A percentile compares a stretch with the other conserved stretches of the same genome.
phyloP scores from a whole-genome alignment of 2,797 vertebrate species.

The Thalassophryne amazonica region DNA sequence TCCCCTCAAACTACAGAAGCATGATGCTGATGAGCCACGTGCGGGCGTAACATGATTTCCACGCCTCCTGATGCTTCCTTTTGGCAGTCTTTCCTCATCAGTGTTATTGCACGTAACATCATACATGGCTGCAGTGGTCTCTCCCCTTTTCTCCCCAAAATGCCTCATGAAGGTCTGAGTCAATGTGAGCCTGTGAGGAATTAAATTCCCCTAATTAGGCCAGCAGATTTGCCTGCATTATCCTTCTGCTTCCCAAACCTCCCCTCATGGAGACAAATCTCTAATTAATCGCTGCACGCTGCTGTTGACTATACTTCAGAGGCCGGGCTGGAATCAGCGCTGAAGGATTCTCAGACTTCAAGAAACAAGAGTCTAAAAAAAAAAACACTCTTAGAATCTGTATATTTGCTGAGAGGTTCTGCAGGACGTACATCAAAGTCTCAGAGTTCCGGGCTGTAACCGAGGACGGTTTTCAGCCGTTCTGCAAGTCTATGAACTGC shows the following conservation, averaged over 20 bases:
- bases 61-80: constrained; percentile 7
- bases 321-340: constrained; percentile 39
- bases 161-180: constrained; percentile 65
- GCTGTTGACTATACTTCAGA: constrained; percentile 69
- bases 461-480: constrained; percentile 13
- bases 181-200: constrained; percentile 69
- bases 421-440: constrained; percentile 41
- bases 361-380: constrained; percentile 49
- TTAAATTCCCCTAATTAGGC: constrained; percentile 76
- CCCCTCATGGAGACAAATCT: constrained; percentile 70
- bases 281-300: constrained; percentile 69
- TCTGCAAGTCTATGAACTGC: constrained; percentile 13
- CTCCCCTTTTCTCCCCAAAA: constrained; percentile 24
- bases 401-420: constrained; percentile 25
- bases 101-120: constrained; percentile 37
- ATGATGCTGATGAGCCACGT: constrained; percentile 29
- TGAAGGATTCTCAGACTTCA: constrained; percentile 41
- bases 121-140: not conserved
- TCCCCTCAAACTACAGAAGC: not conserved
- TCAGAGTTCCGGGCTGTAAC: constrained; percentile 17
- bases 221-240: constrained; percentile 67
- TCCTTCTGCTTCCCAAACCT: constrained; percentile 63
- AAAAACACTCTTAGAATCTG: constrained; percentile 44
- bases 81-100: constrained; percentile 13
- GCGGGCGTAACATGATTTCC: constrained; percentile 8